A percentile compares a stretch with the other conserved stretches of the same genome.
Evolutionary conservation across 2,797 vertebrate genomes (phyloP).

Genomic region (Vireo griseus): DNA sequence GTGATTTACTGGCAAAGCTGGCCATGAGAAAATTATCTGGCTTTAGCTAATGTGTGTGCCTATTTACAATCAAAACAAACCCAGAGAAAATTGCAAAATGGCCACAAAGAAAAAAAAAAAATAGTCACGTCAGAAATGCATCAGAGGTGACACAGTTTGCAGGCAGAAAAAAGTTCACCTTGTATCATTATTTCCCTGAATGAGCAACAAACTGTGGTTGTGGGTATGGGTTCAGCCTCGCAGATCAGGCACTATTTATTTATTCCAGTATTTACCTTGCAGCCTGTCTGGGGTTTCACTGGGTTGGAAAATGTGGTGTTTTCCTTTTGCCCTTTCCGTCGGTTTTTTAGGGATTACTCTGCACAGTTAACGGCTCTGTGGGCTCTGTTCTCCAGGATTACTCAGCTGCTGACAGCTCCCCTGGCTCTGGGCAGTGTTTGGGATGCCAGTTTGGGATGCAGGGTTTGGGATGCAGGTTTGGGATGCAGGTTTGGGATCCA

Average conservation of each 20-base stretch:
- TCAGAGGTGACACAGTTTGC: not conserved
- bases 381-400: not conserved
- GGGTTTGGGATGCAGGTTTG: not conserved
- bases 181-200: not conserved
- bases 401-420: not conserved
- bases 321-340: not conserved
- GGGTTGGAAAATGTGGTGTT: not conserved
- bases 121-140: not conserved
- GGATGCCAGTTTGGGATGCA: not conserved
- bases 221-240: not conserved
- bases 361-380: not conserved
- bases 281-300: not conserved
- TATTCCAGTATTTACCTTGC: not conserved
- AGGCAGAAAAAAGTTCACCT: not conserved
- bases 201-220: not conserved
- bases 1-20: slow-evolving; percentile 69
- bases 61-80: slow-evolving; percentile 64
- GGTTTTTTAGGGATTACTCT: not conserved
- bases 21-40: slow-evolving; percentile 64
- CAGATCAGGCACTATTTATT: not conserved
- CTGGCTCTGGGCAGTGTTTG: not conserved
- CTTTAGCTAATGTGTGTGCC: slow-evolving; percentile 46
- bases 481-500: not conserved
- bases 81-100: slow-evolving; percentile 40
- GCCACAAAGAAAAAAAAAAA: not conserved